phyloP scores from a whole-genome alignment of 2,113 vertebrate genomes.

The Hiodon tergisus region DNA sequence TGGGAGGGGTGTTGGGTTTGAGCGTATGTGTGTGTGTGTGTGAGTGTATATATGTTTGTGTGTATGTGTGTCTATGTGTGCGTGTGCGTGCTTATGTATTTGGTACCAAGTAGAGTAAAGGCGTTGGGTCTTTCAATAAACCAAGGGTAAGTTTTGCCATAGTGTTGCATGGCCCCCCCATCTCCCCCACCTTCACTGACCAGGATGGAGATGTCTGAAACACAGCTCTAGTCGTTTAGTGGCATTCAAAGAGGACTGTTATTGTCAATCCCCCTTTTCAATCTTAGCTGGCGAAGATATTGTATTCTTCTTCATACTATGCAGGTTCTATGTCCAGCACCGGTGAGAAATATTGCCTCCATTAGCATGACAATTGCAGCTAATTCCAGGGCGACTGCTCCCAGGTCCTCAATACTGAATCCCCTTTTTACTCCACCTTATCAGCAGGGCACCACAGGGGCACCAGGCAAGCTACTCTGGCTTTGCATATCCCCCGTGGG shows the following conservation, averaged over 20 bases:
- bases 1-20: background rate
- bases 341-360: conserved; percentile 43
- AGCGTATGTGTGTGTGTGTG: background rate
- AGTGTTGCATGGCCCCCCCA: conserved; percentile 40
- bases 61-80: background rate
- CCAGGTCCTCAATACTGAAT: conserved; percentile 49
- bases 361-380: conserved; percentile 74
- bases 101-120: conserved; percentile 46
- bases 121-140: conserved; percentile 38
- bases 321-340: conserved; percentile 56
- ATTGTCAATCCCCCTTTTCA: conserved; percentile 52
- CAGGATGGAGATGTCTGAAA: conserved; percentile 51
- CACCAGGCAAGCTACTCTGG: conserved; percentile 39
- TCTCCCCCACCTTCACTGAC: background rate
- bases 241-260: conserved; percentile 59
- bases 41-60: background rate
- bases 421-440: conserved; percentile 57
- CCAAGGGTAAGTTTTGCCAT: conserved; percentile 51
- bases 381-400: conserved; percentile 65
- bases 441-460: conserved; percentile 61
- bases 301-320: conserved; percentile 70
- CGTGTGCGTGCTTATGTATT: background rate
- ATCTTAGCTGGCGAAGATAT: conserved; percentile 57
- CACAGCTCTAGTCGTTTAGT: conserved; percentile 55
- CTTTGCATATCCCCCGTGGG: conserved; percentile 16